These are phyloP conservation scores for Acleris emargana DNA, from an alignment of 2,888 invertebrate genomes.

Conservation along the genomic window DNA sequence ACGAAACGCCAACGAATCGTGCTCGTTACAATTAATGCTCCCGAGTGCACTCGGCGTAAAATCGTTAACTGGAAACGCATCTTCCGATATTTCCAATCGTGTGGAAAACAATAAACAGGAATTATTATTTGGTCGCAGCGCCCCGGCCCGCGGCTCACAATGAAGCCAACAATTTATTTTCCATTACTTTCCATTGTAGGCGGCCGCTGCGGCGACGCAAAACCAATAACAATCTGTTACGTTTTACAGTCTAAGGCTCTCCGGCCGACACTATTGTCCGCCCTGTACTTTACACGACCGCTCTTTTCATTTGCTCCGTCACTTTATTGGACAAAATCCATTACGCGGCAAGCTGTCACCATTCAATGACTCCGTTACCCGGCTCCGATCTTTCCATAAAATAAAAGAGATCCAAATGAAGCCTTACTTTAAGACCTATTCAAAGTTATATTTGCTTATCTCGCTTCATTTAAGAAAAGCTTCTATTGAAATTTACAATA, in stretches of 20 bases:
- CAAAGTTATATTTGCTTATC: slow-evolving; percentile 6
- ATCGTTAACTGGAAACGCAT: slow-evolving; percentile 31
- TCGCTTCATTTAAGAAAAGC: slow-evolving; percentile 9
- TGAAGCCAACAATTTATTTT: slow-evolving; percentile 55
- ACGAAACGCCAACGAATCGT: background rate
- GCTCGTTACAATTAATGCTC: slow-evolving; percentile 14
- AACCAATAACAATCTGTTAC: slow-evolving; percentile 67
- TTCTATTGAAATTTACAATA: slow-evolving; percentile 1
- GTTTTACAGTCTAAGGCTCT: slow-evolving; percentile 54
- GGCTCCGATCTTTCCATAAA: slow-evolving; percentile 24
- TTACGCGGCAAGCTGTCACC: slow-evolving; percentile 53
- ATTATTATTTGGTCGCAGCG: slow-evolving; percentile 36
- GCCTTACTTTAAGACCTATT: slow-evolving; percentile 11
- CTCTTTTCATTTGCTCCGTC: slow-evolving; percentile 61
- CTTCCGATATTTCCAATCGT: slow-evolving; percentile 33
- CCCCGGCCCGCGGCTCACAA: slow-evolving; percentile 37
- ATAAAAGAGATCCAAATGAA: slow-evolving; percentile 30
- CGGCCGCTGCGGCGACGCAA: slow-evolving; percentile 48
- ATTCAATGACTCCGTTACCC: slow-evolving; percentile 43
- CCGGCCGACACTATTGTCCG: slow-evolving; percentile 36
- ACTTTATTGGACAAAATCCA: slow-evolving; percentile 64
- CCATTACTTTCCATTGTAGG: slow-evolving; percentile 51
- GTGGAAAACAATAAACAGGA: slow-evolving; percentile 37
- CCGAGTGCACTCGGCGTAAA: slow-evolving; percentile 26
- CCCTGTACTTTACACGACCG: slow-evolving; percentile 47